Evolutionary conservation across 2,888 invertebrate species (phyloP).

Genomic region (Xestia sexstrigata): DNA sequence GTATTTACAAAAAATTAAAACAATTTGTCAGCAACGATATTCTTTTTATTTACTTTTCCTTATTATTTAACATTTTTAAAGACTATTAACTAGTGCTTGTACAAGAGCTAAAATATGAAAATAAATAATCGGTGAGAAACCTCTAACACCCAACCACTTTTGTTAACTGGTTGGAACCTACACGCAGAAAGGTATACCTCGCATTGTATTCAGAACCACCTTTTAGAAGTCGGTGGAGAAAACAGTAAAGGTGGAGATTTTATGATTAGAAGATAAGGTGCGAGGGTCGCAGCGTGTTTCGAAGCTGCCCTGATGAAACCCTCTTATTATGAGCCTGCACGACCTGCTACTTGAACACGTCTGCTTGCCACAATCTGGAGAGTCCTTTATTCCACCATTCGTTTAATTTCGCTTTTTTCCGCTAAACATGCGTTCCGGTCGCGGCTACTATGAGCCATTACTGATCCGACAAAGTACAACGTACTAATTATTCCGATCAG

Average conservation of each 20-base stretch:
- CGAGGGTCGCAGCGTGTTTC: conserved; percentile 73
- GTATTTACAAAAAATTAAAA: not conserved
- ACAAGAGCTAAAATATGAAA: not conserved
- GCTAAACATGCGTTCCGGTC: conserved; percentile 59
- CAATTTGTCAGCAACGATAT: not conserved
- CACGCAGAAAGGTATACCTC: not conserved
- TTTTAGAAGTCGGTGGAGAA: conserved; percentile 57
- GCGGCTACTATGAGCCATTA: conserved; percentile 44
- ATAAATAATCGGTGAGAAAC: conserved; percentile 1
- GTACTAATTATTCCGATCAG: conserved; percentile 43
- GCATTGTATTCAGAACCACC: conserved; percentile 31
- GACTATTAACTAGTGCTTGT: not conserved
- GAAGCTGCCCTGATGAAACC: conserved; percentile 75
- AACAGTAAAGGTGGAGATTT: conserved; percentile 72
- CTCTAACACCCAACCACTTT: not conserved
- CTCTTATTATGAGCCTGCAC: conserved; percentile 88
- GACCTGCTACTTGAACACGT: conserved; percentile 88
- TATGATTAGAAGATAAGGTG: conserved; percentile 81
- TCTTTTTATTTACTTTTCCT: not conserved
- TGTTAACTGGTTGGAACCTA: not conserved
- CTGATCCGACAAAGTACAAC: conserved; percentile 41
- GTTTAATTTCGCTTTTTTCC: conserved; percentile 75
- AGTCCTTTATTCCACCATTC: conserved; percentile 80
- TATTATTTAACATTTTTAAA: not conserved
- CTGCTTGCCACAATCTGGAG: conserved; percentile 85